Evolutionary conservation across 2,113 vertebrate species (phyloP), one percentile per base, ranked within the genome.

Genomic region (Odontophorus gujanensis): DNA sequence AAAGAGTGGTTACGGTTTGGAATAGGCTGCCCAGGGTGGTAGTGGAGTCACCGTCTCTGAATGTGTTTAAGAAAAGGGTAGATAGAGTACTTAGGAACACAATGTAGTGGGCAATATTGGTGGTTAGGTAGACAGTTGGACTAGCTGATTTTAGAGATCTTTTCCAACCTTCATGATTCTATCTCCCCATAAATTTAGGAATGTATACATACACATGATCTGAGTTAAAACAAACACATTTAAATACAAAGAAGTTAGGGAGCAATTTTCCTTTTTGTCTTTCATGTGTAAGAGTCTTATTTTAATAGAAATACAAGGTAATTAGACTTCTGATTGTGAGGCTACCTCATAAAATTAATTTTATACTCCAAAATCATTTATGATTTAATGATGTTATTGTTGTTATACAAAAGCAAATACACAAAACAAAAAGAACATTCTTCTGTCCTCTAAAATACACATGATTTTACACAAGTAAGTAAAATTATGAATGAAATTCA

Each of bases 161-260:
- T 53, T 53, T 53, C 51, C 26, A 53, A 17, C 26, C 51, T 53
- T 53, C 9, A 28, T 53, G 51, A 53, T 30, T 53, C 51, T 30
- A 9, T 53, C 9, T 32, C 19, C 30, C 30, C 32, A 11, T 20
- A n/a, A n/a, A 58, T n/a, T 20, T 2, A 62, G 6, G 72, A 21
- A 84, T 43, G 7, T 5, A 25, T 26, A 38, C 0, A 1, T 40
- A 11, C 5, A 32, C 3, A 28, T 7, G 13, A 1, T 4, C 21
- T 55, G 32, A 63, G 13, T 75, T 16, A 40, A 77, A 74, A 14
- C 2, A 57, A 43, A 38, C 2, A 34, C 2, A 25, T 38, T 75
- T 47, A 65, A 2, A 4, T 66, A 11, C 11, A 45, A 84, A 67
- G 17, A 81, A 72, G 2, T 4, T 62, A 57, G 4, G 6, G 11